phyloP scores from a whole-genome alignment of 2,797 vertebrate species.

The Ptychobarbus kaznakovi region DNA sequence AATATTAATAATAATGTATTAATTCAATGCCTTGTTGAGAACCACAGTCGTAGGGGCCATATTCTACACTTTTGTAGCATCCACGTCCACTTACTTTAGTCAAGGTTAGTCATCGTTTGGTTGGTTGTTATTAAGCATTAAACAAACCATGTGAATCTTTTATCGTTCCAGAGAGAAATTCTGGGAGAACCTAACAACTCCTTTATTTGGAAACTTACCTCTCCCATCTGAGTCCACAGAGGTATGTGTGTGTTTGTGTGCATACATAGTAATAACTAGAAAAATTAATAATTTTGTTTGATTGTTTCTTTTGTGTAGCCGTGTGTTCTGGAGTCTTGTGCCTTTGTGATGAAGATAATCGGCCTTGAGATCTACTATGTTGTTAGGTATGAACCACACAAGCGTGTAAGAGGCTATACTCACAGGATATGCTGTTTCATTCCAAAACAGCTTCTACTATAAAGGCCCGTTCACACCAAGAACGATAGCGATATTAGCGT shows the following conservation, averaged over 20 bases:
- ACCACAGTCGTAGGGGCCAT: background rate
- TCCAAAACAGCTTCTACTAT: background rate
- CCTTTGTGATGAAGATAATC: conserved; percentile 98
- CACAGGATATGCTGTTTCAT: background rate
- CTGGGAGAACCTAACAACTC: conserved; percentile 94
- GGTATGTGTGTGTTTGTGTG: conserved; percentile 71
- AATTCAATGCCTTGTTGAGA: background rate
- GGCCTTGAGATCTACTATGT: conserved; percentile 97
- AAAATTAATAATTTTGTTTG: background rate
- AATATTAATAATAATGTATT: background rate
- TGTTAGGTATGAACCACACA: conserved; percentile 82
- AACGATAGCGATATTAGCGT: no score
- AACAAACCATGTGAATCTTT: background rate
- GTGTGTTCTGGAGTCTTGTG: conserved; percentile 94
- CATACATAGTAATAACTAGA: background rate
- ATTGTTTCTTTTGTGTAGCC: conserved; percentile 75
- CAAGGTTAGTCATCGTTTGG: background rate
- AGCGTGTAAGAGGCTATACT: background rate
- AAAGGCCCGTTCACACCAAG: no score
- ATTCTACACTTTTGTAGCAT: background rate
- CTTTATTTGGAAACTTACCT: conserved; percentile 89
- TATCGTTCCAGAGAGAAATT: conserved; percentile 84
- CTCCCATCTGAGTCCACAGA: conserved; percentile 91
- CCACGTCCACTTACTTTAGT: no score
- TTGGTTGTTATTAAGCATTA: background rate